Base-by-base conservation (phyloP, 2,797 vertebrate genomes). In the Myiotriccus ornatus region DNA sequence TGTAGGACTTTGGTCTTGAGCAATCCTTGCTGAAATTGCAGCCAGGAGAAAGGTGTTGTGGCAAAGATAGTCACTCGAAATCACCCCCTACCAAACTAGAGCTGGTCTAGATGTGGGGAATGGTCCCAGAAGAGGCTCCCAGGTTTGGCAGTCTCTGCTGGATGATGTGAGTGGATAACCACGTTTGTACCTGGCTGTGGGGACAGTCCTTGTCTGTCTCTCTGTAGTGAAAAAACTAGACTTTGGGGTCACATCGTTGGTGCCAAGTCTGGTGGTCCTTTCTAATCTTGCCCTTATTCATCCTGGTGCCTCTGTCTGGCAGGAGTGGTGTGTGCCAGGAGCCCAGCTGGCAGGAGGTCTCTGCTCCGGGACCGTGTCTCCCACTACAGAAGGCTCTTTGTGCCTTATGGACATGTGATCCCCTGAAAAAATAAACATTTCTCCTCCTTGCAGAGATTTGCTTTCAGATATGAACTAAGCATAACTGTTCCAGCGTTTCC, bases 1-100 rank as follows among this genome's bases (percentile, higher is more conserved):
- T 52, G 4, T 23, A 79, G 93, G 92, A 95, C 94, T 95, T 95
- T 63, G 80, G 70, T 84, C 89, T 78, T 50, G 65, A 15, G 53
- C 46, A 62, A 62, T 55, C 27, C 65, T 79, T 60, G 56, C 50
- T 0, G 28, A 78, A 77, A 53, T 62, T 81, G 69, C 53, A 69
- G 34, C 49, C 17, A 35, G 53, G 55, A 75, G 47, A 67, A 69
- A 35, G 60, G 23, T 43, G 14, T 27, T 8, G 10, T 60, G 34
- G 47, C 83, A 73, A 41, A 86, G 65, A 34, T 37, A 27, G 17
- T 39, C 32, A 3, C 34, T 69, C 53, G 23, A 47, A 71, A 46
- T 63, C 15, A 4, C 22, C 22, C 35, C 27, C 18, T 53, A 9
- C 53, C 41, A 28, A 57, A n/a, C n/a, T 44, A 41, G 39, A 77